These are phyloP conservation scores for Hybognathus amarus DNA, from an alignment of 2,797 vertebrate genomes.

Conservation along the genomic window DNA sequence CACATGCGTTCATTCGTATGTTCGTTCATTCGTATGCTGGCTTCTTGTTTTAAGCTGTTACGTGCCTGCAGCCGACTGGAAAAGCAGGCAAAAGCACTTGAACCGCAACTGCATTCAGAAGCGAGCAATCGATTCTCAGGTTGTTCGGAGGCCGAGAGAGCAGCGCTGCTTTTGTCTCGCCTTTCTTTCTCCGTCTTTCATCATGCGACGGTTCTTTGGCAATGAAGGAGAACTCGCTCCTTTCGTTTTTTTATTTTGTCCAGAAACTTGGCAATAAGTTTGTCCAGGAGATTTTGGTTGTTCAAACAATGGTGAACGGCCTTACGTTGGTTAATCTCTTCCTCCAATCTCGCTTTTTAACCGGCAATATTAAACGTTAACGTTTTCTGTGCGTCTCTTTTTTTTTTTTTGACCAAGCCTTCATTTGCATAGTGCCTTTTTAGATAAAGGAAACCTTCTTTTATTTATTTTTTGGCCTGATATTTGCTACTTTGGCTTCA, in stretches of 20 bases:
- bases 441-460: not conserved
- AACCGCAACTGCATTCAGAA: slow-evolving; percentile 36
- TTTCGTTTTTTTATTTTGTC: slow-evolving; percentile 75
- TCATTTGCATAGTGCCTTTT: slow-evolving; percentile 58
- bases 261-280: slow-evolving; percentile 81
- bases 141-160: slow-evolving; percentile 22
- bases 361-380: not conserved
- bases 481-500: not conserved
- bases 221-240: slow-evolving; percentile 38
- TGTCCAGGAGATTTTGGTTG: slow-evolving; percentile 71
- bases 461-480: not conserved
- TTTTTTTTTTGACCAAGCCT: slow-evolving; percentile 23
- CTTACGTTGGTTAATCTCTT: slow-evolving; percentile 1
- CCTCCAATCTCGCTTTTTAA: not conserved
- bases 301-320: slow-evolving; percentile 81
- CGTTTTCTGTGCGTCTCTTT: not conserved
- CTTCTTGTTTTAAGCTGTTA: slow-evolving; percentile 49
- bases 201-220: not conserved
- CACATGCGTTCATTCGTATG: too few species aligned
- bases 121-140: slow-evolving; percentile 20
- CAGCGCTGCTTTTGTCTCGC: slow-evolving; percentile 25
- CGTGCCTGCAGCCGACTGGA: slow-evolving; percentile 45
- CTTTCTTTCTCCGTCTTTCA: not conserved
- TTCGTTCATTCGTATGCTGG: slow-evolving; percentile 4
- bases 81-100: slow-evolving; percentile 43